These are phyloP conservation scores for Takifugu bimaculatus DNA, from an alignment of 2,113 vertebrate genomes.

Conservation along the genomic window DNA sequence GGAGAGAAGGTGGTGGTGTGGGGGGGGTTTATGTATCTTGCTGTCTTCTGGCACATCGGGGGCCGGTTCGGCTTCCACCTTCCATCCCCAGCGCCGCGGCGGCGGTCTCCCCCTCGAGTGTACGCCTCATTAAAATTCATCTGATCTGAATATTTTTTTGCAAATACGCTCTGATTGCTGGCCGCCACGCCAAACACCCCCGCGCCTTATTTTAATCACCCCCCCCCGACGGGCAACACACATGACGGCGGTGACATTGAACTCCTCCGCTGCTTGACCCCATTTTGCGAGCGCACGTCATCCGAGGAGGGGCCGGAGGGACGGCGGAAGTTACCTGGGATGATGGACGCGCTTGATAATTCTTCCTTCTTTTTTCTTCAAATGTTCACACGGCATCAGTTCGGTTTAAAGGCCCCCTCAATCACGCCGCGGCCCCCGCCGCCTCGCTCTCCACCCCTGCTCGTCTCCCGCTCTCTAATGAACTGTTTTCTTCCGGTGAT, in stretches of 20 bases:
- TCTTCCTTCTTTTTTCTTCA: conserved; percentile 55
- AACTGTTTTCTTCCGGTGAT: conserved; percentile 76
- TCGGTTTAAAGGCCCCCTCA: conserved; percentile 73
- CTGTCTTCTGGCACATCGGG: conserved; percentile 96
- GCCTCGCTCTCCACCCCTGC: not conserved
- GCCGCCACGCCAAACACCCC: conserved; percentile 88
- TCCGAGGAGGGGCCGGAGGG: conserved; percentile 30
- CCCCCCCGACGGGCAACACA: conserved; percentile 87
- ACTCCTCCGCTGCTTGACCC: conserved; percentile 82
- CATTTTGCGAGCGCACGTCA: conserved; percentile 72
- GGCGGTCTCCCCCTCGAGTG: conserved; percentile 91
- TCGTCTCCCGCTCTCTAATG: conserved; percentile 60
- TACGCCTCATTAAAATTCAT: conserved; percentile 99
- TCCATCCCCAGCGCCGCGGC: conserved; percentile 83
- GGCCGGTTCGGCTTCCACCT: conserved; percentile 78
- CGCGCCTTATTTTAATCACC: conserved; percentile 91
- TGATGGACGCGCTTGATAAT: conserved; percentile 73
- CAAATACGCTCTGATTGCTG: conserved; percentile 98
- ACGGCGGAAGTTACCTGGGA: conserved; percentile 55
- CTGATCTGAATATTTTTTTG: conserved; percentile 94
- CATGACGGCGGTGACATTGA: conserved; percentile 89
- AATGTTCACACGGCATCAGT: conserved; percentile 71
- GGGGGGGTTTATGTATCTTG: conserved; percentile 92
- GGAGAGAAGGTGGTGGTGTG: conserved; percentile 56
- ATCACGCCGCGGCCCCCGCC: conserved; percentile 49